Percentiles rank a stretch among this genome's conserved stretches.
Evolutionary conservation across 2,113 vertebrate species (phyloP).

Genomic region (Caloenas nicobarica): DNA sequence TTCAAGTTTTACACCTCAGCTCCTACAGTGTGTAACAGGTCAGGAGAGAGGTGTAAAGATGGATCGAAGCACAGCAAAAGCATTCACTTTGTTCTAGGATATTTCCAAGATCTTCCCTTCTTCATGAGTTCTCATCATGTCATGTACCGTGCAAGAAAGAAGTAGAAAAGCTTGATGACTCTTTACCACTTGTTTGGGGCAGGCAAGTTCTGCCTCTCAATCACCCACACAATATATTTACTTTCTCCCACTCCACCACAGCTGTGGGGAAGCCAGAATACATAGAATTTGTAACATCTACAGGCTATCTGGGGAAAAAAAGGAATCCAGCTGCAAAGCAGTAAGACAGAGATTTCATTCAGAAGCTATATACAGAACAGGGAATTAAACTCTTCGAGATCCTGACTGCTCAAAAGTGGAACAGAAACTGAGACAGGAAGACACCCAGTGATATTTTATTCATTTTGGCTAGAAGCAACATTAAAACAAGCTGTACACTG

Average conservation of each 20-base stretch:
- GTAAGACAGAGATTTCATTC: neutral
- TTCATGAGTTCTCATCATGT: fast-evolving
- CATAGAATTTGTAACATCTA: neutral
- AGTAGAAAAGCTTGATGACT: neutral
- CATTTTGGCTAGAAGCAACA: conserved; percentile 38
- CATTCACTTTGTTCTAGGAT: neutral
- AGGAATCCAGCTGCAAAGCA: neutral
- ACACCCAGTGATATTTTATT: conserved; percentile 39
- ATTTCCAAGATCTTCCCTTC: neutral
- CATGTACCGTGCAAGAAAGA: fast-evolving
- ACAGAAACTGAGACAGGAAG: conserved; percentile 26
- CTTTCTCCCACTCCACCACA: neutral
- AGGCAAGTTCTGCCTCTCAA: neutral
- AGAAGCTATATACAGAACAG: neutral
- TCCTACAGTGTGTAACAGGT: neutral
- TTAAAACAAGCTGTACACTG: neutral
- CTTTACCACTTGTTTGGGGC: neutral
- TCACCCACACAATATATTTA: neutral
- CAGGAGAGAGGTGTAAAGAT: neutral
- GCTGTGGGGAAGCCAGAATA: neutral
- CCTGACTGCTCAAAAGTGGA: neutral
- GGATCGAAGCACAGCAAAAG: neutral
- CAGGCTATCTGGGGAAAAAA: neutral
- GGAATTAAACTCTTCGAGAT: neutral
- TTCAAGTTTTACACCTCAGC: neutral